These are phyloP conservation scores for Philaenus spumarius DNA, from an alignment of 1,140 invertebrate genomes.

Conservation along the genomic window DNA sequence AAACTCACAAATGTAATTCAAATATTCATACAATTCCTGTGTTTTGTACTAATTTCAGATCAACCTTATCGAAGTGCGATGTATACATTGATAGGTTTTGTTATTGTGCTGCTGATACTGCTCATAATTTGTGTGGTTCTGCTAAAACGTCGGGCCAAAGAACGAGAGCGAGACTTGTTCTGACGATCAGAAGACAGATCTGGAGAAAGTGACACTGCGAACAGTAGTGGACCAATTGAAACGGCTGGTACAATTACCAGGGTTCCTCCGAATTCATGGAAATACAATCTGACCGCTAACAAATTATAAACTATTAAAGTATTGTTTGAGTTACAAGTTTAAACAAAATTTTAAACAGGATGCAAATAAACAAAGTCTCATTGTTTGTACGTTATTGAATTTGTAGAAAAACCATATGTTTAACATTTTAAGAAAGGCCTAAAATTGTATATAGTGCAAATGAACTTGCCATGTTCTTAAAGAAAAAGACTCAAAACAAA, in stretches of 20 bases:
- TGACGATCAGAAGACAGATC: slow-evolving; percentile 29
- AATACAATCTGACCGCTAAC: slow-evolving; percentile 29
- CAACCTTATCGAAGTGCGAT: slow-evolving; percentile 41
- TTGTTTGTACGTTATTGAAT: too few relatives aligned
- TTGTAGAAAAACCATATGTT: too few relatives aligned
- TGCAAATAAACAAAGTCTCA: too few relatives aligned
- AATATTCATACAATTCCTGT: neutral
- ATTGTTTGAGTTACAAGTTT: too few relatives aligned
- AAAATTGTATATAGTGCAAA: too few relatives aligned
- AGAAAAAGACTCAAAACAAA: too few relatives aligned
- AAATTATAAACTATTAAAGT: slow-evolving; percentile 21
- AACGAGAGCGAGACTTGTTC: slow-evolving; percentile 33
- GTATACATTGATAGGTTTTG: slow-evolving; percentile 42
- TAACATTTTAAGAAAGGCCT: too few relatives aligned
- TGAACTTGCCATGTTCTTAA: too few relatives aligned
- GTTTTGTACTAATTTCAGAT: too few relatives aligned
- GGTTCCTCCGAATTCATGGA: slow-evolving; percentile 26
- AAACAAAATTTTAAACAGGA: too few relatives aligned
- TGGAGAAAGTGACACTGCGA: slow-evolving; percentile 3
- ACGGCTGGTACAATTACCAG: neutral
- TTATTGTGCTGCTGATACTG: slow-evolving; percentile 39
- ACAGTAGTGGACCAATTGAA: slow-evolving; percentile 11
- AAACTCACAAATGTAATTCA: too few relatives aligned
- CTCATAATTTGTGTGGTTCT: slow-evolving; percentile 42
- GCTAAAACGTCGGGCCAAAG: slow-evolving; percentile 38